These are phyloP conservation scores for Phalacrocorax brasilianus DNA, from an alignment of 2,113 vertebrate genomes.

Conservation along the genomic window DNA sequence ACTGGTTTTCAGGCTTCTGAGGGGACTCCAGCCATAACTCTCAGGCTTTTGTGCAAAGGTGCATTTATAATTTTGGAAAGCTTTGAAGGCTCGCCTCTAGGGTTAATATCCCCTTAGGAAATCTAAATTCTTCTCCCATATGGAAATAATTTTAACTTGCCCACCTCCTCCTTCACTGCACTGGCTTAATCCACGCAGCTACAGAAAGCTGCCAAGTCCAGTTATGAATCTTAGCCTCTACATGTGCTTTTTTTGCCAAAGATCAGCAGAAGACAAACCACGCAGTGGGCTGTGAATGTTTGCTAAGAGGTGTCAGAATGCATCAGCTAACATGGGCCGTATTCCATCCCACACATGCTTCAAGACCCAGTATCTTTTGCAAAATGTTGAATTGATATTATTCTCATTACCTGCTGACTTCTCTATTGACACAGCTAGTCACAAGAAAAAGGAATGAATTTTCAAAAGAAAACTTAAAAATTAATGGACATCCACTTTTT, in stretches of 20 bases:
- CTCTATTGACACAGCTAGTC: background rate
- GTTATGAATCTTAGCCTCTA: slow-evolving; percentile 32
- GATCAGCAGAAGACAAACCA: slow-evolving; percentile 11
- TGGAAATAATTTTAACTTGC: slow-evolving; percentile 58
- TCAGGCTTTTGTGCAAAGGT: background rate
- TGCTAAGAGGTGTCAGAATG: background rate
- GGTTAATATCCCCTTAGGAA: slow-evolving; percentile 5
- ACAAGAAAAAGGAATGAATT: background rate
- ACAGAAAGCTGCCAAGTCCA: background rate
- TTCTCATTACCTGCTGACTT: background rate
- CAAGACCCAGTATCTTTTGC: background rate
- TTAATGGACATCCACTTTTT: background rate
- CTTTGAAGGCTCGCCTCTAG: background rate
- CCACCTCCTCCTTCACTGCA: slow-evolving; percentile 33
- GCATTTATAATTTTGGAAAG: background rate
- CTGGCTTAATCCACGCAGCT: slow-evolving; percentile 30
- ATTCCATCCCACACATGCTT: background rate
- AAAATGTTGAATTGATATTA: background rate
- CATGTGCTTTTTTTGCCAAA: background rate
- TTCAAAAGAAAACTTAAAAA: background rate
- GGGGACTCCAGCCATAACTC: background rate
- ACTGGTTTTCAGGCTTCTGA: background rate
- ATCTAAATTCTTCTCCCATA: slow-evolving; percentile 29
- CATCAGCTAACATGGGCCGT: background rate
- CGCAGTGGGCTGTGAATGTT: background rate